Evolutionary conservation across 2,888 invertebrate genomes (phyloP).

Genomic region (Polyploca ridens): DNA sequence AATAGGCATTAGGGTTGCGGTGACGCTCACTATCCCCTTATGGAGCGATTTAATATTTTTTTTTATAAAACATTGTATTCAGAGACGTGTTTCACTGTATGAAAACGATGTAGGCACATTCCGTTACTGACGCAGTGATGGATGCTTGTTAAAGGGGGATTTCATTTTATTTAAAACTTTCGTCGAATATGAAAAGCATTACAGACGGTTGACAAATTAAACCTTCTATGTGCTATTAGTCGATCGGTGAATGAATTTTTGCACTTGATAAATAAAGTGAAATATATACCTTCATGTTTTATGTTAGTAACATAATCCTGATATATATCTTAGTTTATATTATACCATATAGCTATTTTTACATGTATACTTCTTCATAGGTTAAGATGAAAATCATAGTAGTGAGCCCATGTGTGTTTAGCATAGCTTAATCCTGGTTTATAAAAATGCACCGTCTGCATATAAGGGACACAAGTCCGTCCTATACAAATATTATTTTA

Average conservation of each 20-base stretch:
- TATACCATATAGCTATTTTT: no score
- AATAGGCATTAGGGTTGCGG: conserved; percentile 72
- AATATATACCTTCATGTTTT: no score
- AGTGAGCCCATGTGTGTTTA: neutral
- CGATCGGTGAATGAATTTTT: no score
- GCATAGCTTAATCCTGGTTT: neutral
- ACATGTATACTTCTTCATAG: no score
- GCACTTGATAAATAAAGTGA: no score
- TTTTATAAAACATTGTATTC: conserved; percentile 46
- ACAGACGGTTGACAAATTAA: conserved; percentile 13
- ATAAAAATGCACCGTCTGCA: conserved; percentile 12
- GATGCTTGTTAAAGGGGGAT: conserved; percentile 32
- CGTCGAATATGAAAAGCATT: conserved; percentile 15
- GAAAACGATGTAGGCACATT: conserved; percentile 5
- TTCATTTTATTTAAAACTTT: conserved; percentile 22
- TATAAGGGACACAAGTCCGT: neutral
- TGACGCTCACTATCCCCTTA: conserved; percentile 55
- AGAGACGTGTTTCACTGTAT: conserved; percentile 29
- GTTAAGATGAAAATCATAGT: conserved; percentile 16
- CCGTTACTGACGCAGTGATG: conserved; percentile 32
- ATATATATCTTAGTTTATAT: no score
- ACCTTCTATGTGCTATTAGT: no score
- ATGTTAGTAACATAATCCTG: no score
- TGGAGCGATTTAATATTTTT: conserved; percentile 54
- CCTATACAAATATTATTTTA: conserved; percentile 25